Conservation (phyloP, 37 sponge, comb jelly and placozoan genomes). For the Oscarella lobularis region DNA sequence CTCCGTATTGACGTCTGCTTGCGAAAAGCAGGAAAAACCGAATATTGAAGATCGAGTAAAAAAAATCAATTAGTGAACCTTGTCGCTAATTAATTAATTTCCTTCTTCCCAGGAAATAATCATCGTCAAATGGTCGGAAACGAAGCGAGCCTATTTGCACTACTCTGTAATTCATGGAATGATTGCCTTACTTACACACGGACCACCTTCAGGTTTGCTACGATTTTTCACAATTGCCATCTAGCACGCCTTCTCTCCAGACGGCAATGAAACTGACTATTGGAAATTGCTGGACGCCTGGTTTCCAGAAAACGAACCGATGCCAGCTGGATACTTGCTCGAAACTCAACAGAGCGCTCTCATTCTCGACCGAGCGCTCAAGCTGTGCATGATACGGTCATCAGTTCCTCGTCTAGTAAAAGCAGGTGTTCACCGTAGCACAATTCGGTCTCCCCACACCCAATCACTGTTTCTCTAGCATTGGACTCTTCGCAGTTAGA, state of each 20-base stretch:
- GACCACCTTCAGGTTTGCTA: neutral
- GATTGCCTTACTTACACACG: neutral
- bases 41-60: no score
- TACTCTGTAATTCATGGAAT: neutral
- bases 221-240: no score
- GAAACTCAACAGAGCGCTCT: neutral
- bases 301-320: neutral
- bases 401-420: neutral
- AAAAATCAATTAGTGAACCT: no score
- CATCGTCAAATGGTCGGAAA: neutral
- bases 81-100: no score
- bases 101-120: neutral
- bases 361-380: neutral
- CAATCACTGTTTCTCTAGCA: neutral
- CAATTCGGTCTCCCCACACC: neutral
- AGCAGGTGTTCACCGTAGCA: neutral
- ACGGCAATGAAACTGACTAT: no score
- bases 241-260: no score
- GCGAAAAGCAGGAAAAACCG: no score
- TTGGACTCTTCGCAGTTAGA: neutral
- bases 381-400: neutral
- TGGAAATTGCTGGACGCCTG: neutral
- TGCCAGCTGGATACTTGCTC: neutral
- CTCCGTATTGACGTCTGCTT: no score
- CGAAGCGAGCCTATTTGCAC: neutral